Conservation (phyloP, 2,113 vertebrate species). For the Hippocampus abdominalis region DNA sequence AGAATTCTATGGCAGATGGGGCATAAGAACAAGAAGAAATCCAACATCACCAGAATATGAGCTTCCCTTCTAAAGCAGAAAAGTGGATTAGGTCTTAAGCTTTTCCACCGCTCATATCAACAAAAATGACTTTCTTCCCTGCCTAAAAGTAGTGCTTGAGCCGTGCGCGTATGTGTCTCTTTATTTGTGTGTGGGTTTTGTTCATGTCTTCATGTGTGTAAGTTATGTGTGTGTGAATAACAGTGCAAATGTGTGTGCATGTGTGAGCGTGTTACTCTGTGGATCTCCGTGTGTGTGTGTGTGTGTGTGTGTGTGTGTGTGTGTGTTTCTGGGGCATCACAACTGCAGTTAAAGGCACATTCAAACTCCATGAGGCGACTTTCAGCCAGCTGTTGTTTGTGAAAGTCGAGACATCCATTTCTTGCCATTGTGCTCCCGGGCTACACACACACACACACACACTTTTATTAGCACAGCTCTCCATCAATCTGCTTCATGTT, state of each 20-base stretch:
- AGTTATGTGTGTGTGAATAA: not conserved
- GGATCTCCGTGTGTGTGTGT: not conserved
- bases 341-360: slow-evolving; percentile 13
- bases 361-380: not conserved
- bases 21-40: slow-evolving; percentile 10
- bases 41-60: slow-evolving; percentile 20
- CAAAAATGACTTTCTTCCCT: slow-evolving; percentile 26
- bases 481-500: not conserved
- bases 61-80: slow-evolving; percentile 27
- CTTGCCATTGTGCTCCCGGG: not conserved
- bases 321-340: slow-evolving; percentile 17
- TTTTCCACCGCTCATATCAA: slow-evolving; percentile 21
- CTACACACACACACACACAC: not conserved
- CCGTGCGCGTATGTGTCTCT: slow-evolving; percentile 4
- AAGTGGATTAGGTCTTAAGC: slow-evolving; percentile 39
- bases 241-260: not conserved
- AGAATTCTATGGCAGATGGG: slow-evolving; percentile 1
- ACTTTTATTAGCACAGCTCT: not conserved
- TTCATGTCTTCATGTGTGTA: slow-evolving; percentile 5
- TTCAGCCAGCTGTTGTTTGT: slow-evolving; percentile 11
- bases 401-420: slow-evolving; percentile 5
- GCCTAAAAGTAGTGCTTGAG: slow-evolving; percentile 16
- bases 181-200: not conserved
- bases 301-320: not conserved
- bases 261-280: not conserved